phyloP scores from a whole-genome alignment of 2,797 vertebrate genomes.

The Margarornis squamiger region DNA sequence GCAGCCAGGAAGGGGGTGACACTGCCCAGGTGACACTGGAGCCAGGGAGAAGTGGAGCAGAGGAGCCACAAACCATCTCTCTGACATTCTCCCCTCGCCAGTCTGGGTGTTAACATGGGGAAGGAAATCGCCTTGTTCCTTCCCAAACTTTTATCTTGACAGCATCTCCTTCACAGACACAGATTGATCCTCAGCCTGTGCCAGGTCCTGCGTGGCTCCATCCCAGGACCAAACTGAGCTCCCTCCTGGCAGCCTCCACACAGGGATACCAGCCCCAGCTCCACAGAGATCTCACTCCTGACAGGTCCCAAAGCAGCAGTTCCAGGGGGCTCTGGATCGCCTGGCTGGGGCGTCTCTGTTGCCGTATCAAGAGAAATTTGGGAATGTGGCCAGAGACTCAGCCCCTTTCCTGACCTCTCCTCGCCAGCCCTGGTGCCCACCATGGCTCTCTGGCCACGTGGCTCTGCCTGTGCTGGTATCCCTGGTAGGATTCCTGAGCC shows the following conservation, averaged over 20 bases:
- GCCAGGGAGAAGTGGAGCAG: neutral
- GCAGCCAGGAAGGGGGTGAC: neutral
- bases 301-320: neutral
- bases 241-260: neutral
- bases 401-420: neutral
- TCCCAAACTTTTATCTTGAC: neutral
- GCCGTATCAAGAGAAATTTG: neutral
- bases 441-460: neutral
- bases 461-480: neutral
- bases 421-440: neutral
- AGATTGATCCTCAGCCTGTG: neutral
- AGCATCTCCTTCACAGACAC: neutral
- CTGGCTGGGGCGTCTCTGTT: accelerated
- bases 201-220: neutral
- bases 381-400: accelerated
- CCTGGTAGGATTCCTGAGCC: neutral
- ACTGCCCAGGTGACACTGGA: accelerated
- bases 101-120: neutral
- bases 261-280: neutral
- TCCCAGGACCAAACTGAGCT: neutral
- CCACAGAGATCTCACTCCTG: neutral
- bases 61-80: neutral
- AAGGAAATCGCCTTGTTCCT: slow-evolving; percentile 33
- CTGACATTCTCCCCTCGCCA: neutral
- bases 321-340: neutral